Evolutionary conservation across 2,888 invertebrate species (phyloP), one percentile per base, ranked within the genome.

Genomic region (Hypomecis atomaria): DNA sequence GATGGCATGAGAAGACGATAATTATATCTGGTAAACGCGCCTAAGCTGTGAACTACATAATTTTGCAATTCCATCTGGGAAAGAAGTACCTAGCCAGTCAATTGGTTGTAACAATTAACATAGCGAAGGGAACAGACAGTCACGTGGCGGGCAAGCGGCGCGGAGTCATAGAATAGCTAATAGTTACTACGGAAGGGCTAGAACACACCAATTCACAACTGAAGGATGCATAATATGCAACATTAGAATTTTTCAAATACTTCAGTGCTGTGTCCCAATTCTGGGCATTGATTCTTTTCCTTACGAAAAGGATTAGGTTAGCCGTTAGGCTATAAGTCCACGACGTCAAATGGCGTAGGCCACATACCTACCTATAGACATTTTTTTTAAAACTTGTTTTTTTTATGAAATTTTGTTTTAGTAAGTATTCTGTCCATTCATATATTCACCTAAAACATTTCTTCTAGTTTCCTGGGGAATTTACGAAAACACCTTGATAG

Each of bases 91-190:
- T 23, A 65, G 40, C 43, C 50, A 59, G 57, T 45, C 56, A 59
- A 65, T 67, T 61, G 65, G 50, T 54, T 59, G 42, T 66, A 50
- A 62, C 63, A 65, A 71, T 67, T 71, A 71, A 63, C 65, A 71
- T 71, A 66, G 61, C 66, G 37, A 54, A 54, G 49, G 49, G 42
- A 50, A 59, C 48, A 52, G 58, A 52, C 43, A 6, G 68, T 68
- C 62, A 68, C 70, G 65, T 68, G 58, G 54, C 44, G 5, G 23
- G 34, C 40, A 53, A 59, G 9, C 48, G 53, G 58, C 54, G 38
- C 53, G 4, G 23, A 10, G 38, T 9, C 55, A 55, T 13, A 64
- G 64, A 36, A 48, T 58, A 63, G 10, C 11, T 59, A 54, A 63
- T 36, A 50, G n/a, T 9, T 43, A 42, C 42, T 36, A 4, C 6